Base-by-base conservation (phyloP, 2,797 vertebrate genomes). In the Sphenopsis melanotis region DNA sequence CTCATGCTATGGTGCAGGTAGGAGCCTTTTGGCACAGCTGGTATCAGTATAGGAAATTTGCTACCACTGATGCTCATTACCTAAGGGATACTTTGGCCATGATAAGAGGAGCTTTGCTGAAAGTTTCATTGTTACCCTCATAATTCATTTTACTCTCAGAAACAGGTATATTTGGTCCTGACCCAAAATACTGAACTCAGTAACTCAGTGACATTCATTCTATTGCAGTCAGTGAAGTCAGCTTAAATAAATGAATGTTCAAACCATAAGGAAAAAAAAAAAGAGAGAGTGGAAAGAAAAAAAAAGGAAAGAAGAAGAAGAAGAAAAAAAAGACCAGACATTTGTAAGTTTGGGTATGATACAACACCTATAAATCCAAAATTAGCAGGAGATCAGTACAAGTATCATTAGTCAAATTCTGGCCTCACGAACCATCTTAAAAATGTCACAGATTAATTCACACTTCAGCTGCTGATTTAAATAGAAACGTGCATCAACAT, bases 371-470 rank as follows among this genome's bases (percentile, higher is more conserved):
- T 94, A 96, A 96, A 91, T 85, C 88, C 84, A 95, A 96, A 97
- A 95, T 92, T 96, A 97, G 90, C 88, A 92, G 61, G 80, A 76
- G 34, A 96, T 95, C 92, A 93, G 74, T 89, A 91, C 8, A 59
- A 93, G 80, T 90, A 96, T 93, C 95, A 93, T 88, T 94, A 93
- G 79, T 93, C 82, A 97, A 95, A 95, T 88, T 88, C 93, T 97
- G 96, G 92, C 90, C 72, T 91, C 92, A 39, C 6, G 6, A 94
- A 90, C 94, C 82, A 83, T 95, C 93, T 96, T 94, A 95, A 97
- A 97, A 97, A 96, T 95, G 95, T 97, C 97, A 96, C 84, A 92
- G 93, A 97, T 91, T 94, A 94, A 97, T 95, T 97, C 95, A 96
- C 95, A 97, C 88, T 95, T 97, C 95, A 87, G 93, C 94, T 94